Conservation (phyloP, 2,888 invertebrate genomes). For the Stomorhina lunata region DNA sequence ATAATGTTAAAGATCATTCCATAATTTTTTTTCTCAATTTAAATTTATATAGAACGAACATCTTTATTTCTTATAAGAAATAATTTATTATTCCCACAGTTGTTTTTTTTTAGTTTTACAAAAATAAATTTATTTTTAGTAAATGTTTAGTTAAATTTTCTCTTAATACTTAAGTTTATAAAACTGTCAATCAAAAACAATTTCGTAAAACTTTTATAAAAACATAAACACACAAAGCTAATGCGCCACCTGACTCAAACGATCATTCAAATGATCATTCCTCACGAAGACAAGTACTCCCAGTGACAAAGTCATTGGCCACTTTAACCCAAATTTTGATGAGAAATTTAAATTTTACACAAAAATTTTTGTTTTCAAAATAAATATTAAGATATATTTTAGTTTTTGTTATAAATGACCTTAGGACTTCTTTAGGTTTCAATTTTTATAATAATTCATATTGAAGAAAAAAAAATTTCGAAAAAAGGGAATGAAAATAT, state of each 20-base stretch:
- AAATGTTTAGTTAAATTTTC: neutral
- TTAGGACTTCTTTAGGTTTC: constrained; percentile 22
- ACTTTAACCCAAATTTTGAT: constrained; percentile 21
- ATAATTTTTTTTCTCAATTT: neutral
- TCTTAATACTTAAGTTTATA: constrained; percentile 7
- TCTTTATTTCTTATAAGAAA: neutral
- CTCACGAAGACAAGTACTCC: no score
- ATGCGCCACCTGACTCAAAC: constrained; percentile 57
- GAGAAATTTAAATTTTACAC: neutral
- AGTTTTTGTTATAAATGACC: constrained; percentile 12
- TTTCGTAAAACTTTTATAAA: constrained; percentile 43
- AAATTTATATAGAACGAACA: neutral
- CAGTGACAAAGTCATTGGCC: constrained; percentile 54
- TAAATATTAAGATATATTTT: neutral
- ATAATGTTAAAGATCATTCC: neutral
- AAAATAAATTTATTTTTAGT: neutral
- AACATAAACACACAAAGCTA: neutral
- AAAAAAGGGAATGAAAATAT: no score
- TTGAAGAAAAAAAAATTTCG: neutral
- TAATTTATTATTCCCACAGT: neutral
- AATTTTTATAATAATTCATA: constrained; percentile 12
- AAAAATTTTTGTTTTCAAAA: constrained; percentile 8
- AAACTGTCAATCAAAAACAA: constrained; percentile 50
- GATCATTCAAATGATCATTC: constrained; percentile 48
- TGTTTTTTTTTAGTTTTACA: neutral